These are phyloP conservation scores for Buceros bicornis DNA, from an alignment of 2,797 vertebrate species.

Conservation along the genomic window DNA sequence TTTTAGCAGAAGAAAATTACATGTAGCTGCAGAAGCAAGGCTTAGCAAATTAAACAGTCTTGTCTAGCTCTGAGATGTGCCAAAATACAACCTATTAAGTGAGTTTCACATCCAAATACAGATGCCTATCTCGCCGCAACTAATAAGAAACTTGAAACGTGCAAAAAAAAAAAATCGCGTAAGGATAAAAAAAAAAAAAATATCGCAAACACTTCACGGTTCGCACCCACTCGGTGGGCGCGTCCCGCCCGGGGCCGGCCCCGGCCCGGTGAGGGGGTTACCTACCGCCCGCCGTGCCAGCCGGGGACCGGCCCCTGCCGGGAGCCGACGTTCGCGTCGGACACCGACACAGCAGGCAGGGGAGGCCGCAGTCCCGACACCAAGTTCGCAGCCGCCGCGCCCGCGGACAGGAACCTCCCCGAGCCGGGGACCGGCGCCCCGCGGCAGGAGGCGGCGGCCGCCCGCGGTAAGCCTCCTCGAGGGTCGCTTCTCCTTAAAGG, in stretches of 20 bases:
- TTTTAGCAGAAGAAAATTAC: slow-evolving; percentile 53
- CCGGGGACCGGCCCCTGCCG: background rate
- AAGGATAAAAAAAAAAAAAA: background rate
- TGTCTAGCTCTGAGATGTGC: slow-evolving; percentile 54
- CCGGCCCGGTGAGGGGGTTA: background rate
- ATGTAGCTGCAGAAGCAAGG: slow-evolving; percentile 38
- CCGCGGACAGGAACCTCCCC: background rate
- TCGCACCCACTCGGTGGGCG: background rate
- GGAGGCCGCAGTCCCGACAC: background rate
- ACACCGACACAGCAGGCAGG: background rate
- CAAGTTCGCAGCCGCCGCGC: background rate
- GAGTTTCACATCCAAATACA: background rate
- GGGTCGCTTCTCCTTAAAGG: background rate
- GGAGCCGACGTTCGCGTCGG: background rate
- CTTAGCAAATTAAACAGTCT: slow-evolving; percentile 47
- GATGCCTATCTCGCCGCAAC: slow-evolving; percentile 12
- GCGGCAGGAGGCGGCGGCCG: background rate
- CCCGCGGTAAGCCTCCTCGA: too few relatives aligned
- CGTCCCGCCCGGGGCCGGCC: background rate
- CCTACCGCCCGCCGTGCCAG: background rate
- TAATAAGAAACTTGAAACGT: background rate
- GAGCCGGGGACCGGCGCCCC: background rate
- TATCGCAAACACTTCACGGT: background rate
- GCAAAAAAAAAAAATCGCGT: background rate
- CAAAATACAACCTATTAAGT: slow-evolving; percentile 33